phyloP scores from a whole-genome alignment of 2,888 invertebrate species.

The Cactoblastis cactorum region DNA sequence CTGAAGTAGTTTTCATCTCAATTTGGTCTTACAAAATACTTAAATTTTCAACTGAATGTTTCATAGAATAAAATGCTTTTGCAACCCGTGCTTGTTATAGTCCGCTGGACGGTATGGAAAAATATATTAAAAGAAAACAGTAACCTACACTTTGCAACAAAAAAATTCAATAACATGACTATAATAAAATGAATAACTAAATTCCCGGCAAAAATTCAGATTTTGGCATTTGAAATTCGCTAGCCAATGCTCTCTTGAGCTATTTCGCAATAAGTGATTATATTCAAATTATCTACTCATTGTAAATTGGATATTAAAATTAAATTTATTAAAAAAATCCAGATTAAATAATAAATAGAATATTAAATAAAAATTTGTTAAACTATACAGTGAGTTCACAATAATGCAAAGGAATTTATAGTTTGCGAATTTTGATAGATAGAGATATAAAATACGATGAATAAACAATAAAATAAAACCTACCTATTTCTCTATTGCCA shows the following conservation, averaged over 20 bases:
- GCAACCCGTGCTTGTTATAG: not conserved
- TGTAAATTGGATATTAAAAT: conserved; percentile 13
- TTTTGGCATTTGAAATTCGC: not conserved
- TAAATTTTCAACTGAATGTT: conserved; percentile 2
- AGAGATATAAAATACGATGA: conserved; percentile 50
- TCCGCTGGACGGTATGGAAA: not conserved
- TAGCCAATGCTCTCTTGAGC: not conserved
- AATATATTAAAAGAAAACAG: not conserved
- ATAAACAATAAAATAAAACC: conserved; percentile 50
- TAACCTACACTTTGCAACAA: not conserved
- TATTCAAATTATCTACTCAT: not conserved
- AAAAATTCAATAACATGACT: not conserved
- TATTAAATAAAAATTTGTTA: conserved; percentile 32
- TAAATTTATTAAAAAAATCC: conserved; percentile 6
- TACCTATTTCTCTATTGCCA: conserved; percentile 62
- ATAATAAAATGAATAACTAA: not conserved
- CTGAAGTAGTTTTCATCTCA: conserved; percentile 18
- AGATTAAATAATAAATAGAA: conserved; percentile 24
- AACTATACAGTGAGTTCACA: conserved; percentile 41
- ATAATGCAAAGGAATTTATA: conserved; percentile 70
- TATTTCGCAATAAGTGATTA: conserved; percentile 1
- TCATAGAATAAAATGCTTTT: conserved; percentile 6
- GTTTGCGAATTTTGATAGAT: conserved; percentile 57
- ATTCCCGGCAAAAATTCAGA: not conserved
- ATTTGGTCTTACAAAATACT: conserved; percentile 12